phyloP scores from a whole-genome alignment of 2,797 vertebrate genomes.

The Euphonia xanthogaster region DNA sequence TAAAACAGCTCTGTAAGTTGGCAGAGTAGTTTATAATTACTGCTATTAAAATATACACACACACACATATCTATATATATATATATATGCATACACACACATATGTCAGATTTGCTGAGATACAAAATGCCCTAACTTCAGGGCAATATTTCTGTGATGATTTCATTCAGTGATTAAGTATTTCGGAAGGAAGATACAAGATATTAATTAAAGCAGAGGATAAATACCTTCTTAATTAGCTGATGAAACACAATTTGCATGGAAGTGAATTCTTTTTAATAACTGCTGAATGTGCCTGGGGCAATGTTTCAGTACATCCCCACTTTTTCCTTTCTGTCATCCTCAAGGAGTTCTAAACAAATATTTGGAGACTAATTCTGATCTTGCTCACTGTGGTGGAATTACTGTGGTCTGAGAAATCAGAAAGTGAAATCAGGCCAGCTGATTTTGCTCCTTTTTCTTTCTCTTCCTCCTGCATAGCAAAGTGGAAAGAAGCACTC shows the following conservation, averaged over 20 bases:
- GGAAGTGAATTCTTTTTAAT: conserved; percentile 65
- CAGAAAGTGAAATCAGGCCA: neutral
- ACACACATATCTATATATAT: neutral
- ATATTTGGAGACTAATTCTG: neutral
- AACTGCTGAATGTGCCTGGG: conserved; percentile 25
- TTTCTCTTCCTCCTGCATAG: neutral
- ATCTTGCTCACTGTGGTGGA: neutral
- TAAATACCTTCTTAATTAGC: conserved; percentile 76
- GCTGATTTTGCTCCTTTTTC: neutral
- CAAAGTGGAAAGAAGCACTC: neutral
- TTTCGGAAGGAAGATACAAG: conserved; percentile 73
- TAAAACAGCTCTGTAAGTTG: conserved; percentile 75
- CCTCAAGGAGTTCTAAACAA: conserved; percentile 34
- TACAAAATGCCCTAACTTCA: conserved; percentile 69
- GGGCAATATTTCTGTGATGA: conserved; percentile 71
- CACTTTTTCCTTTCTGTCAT: conserved; percentile 13
- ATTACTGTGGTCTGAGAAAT: neutral
- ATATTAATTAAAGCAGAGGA: conserved; percentile 77
- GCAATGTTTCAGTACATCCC: conserved; percentile 2
- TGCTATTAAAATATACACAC: conserved; percentile 73
- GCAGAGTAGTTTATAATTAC: conserved; percentile 80
- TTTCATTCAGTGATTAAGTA: conserved; percentile 75
- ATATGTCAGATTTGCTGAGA: conserved; percentile 68
- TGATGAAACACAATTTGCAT: conserved; percentile 73
- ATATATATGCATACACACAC: neutral